Evolutionary conservation across 2,888 invertebrate species (phyloP).

Genomic region (Eulithis prunata): DNA sequence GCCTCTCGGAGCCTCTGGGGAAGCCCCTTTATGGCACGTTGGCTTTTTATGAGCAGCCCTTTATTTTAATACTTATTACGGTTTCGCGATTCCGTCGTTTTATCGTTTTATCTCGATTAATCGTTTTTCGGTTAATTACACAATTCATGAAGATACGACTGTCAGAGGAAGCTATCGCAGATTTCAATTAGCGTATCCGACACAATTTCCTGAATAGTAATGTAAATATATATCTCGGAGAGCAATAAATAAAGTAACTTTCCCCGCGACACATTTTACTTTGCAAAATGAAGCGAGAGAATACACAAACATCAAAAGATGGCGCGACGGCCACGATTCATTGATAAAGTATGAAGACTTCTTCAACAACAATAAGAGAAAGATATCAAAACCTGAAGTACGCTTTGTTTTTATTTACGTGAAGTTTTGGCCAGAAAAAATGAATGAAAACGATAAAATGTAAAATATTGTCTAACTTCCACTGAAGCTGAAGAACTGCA

Average conservation of each 20-base stretch:
- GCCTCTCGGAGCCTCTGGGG: conserved; percentile 67
- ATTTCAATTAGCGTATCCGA: conserved; percentile 38
- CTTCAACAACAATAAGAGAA: conserved; percentile 26
- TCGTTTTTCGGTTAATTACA: conserved; percentile 73
- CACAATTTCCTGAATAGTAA: conserved; percentile 29
- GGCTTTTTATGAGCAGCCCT: conserved; percentile 75
- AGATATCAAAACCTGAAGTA: conserved; percentile 28
- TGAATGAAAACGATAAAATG: no score
- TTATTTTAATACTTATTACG: conserved; percentile 78
- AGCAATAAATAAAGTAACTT: conserved; percentile 30
- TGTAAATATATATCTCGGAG: conserved; percentile 18
- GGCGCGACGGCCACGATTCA: conserved; percentile 26
- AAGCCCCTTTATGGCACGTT: conserved; percentile 76
- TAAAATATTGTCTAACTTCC: no score
- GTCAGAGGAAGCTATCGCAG: conserved; percentile 33
- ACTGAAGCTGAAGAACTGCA: no score
- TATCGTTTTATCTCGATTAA: conserved; percentile 67
- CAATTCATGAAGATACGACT: conserved; percentile 54
- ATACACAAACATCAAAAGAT: conserved; percentile 32
- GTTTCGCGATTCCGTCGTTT: conserved; percentile 72
- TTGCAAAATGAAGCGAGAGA: conserved; percentile 21
- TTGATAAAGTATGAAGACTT: conserved; percentile 34
- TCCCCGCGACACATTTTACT: conserved; percentile 14
- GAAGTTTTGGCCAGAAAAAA: no score
- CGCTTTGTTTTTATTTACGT: conserved; percentile 18